Conservation (phyloP, 2,888 invertebrate species). For the Phalangium opilio region DNA sequence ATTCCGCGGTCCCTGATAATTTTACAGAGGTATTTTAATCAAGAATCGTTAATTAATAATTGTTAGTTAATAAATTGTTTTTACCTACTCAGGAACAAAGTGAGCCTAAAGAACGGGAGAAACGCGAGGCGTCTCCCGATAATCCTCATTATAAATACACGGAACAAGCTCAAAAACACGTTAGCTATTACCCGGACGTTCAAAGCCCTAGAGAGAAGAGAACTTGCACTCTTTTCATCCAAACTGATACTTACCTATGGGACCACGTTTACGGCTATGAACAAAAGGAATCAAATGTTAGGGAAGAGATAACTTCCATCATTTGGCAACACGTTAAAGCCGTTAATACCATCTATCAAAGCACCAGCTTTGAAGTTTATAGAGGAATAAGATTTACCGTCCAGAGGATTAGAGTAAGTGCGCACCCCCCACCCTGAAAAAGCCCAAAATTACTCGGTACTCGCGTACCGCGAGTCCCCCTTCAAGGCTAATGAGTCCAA, state of each 20-base stretch:
- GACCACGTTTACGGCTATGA: slow-evolving; percentile 55
- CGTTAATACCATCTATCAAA: slow-evolving; percentile 90
- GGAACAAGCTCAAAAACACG: slow-evolving; percentile 15
- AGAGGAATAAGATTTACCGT: slow-evolving; percentile 94
- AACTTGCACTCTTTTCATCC: slow-evolving; percentile 89
- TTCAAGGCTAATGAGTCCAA: no score
- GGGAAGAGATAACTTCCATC: slow-evolving; percentile 90
- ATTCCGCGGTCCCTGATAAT: slow-evolving; percentile 32
- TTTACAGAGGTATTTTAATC: no score
- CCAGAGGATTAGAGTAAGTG: slow-evolving; percentile 57
- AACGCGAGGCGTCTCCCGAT: slow-evolving; percentile 1
- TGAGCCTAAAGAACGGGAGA: no score
- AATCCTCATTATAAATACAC: slow-evolving; percentile 17
- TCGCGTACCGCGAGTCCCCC: no score
- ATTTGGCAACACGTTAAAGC: slow-evolving; percentile 98
- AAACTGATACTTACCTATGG: slow-evolving; percentile 97
- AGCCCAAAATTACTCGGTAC: no score
- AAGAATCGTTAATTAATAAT: no score
- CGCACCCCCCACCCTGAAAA: no score
- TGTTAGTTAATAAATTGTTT: no score
- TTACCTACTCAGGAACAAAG: no score
- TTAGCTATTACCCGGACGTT: neutral
- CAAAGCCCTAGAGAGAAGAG: slow-evolving; percentile 38
- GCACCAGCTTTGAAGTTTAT: slow-evolving; percentile 89
- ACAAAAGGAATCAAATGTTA: slow-evolving; percentile 55